These are phyloP conservation scores for Scalopus aquaticus DNA, from an alignment of 2,113 vertebrate species.

Conservation along the genomic window DNA sequence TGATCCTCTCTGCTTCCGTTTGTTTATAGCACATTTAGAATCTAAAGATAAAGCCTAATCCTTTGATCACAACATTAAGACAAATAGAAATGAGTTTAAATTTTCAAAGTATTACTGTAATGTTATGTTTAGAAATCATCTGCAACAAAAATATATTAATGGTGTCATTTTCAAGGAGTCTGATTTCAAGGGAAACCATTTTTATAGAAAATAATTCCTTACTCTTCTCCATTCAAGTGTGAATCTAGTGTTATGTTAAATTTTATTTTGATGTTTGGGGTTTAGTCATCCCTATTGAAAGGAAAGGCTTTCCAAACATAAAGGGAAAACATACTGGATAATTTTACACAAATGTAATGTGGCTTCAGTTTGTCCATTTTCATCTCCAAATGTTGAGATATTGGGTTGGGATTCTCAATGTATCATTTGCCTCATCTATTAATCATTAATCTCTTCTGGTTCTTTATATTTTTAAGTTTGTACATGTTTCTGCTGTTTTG, in stretches of 20 bases:
- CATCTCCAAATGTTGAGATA: not conserved
- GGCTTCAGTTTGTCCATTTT: not conserved
- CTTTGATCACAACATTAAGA: conserved; percentile 52
- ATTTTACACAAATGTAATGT: not conserved
- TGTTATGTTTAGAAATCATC: conserved; percentile 73
- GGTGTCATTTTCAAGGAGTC: not conserved
- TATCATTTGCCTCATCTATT: conserved; percentile 54
- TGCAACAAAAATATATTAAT: not conserved
- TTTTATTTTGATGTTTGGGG: not conserved
- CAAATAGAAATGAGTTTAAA: conserved; percentile 3
- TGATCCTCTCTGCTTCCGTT: not conserved
- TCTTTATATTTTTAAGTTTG: conserved; percentile 56
- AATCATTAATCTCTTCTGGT: conserved; percentile 55
- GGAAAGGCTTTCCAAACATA: not conserved
- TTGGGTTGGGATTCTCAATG: conserved; percentile 51
- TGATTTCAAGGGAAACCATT: not conserved
- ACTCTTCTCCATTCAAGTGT: not conserved
- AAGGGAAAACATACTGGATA: not conserved
- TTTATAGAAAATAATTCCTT: not conserved
- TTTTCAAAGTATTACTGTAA: conserved; percentile 65
- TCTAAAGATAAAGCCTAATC: conserved; percentile 45
- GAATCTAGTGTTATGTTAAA: not conserved
- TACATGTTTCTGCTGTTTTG: conserved; percentile 56
- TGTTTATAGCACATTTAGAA: not conserved
- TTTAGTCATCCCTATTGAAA: not conserved